phyloP scores from a whole-genome alignment of 2,888 invertebrate species.

The Mimachlamys varia region DNA sequence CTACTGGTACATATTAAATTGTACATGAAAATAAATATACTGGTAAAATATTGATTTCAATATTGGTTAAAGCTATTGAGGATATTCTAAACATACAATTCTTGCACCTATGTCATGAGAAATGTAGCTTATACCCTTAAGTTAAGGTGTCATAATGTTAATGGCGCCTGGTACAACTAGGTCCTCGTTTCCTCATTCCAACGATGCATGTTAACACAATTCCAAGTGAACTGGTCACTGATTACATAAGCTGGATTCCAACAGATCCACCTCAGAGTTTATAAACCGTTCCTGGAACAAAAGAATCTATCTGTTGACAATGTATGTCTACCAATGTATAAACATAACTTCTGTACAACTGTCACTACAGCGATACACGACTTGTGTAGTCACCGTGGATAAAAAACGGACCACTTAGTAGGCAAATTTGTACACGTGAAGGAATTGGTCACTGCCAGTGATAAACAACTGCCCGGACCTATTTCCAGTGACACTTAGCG shows the following conservation, averaged over 20 bases:
- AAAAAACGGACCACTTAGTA: background rate
- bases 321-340: background rate
- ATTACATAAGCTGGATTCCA: background rate
- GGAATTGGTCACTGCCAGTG: constrained; percentile 52
- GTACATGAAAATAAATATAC: too few relatives aligned
- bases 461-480: constrained; percentile 51
- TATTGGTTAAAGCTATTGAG: background rate
- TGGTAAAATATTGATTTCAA: too few relatives aligned
- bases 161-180: background rate
- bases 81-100: background rate
- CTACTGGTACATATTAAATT: too few relatives aligned
- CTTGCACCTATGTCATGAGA: background rate
- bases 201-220: background rate
- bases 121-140: background rate
- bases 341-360: background rate
- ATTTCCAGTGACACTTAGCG: constrained; percentile 54
- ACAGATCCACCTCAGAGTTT: background rate
- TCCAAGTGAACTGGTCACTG: background rate
- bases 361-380: background rate
- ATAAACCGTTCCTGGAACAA: background rate
- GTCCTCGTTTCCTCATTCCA: background rate
- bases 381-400: background rate
- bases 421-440: constrained; percentile 54
- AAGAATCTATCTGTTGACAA: background rate
- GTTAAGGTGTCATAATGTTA: background rate